Evolutionary conservation across 1,140 invertebrate species (phyloP).

Genomic region (Lysiphlebus fabarum): DNA sequence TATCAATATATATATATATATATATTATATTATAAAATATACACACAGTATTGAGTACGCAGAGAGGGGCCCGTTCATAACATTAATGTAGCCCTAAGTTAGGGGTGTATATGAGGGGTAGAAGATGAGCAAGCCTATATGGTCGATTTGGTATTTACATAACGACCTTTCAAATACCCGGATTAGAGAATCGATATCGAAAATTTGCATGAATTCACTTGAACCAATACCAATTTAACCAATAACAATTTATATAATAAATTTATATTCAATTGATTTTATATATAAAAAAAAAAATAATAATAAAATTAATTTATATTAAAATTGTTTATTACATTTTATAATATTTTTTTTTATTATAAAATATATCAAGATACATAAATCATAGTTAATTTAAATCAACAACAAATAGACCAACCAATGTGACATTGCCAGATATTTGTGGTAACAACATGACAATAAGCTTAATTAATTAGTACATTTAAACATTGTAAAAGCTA

Average conservation of each 20-base stretch:
- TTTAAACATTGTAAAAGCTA: conserved; percentile 2
- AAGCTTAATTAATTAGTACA: conserved; percentile 19
- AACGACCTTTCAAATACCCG: conserved; percentile 11
- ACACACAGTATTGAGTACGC: too few species aligned
- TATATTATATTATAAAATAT: too few species aligned
- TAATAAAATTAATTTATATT: too few species aligned
- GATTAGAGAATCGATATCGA: conserved; percentile 22
- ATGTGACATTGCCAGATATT: conserved; percentile 7
- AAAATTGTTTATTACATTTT: too few species aligned
- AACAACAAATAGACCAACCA: background rate
- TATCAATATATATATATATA: too few species aligned
- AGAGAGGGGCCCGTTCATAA: background rate
- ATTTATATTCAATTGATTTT: background rate
- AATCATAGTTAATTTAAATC: background rate
- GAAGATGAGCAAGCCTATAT: conserved; percentile 2
- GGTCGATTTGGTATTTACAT: conserved; percentile 24
- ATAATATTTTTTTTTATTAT: background rate
- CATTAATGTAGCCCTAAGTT: conserved; percentile 17
- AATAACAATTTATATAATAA: conserved; percentile 14
- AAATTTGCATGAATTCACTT: conserved; percentile 20
- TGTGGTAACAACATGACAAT: background rate
- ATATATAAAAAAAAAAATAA: conserved; percentile 15
- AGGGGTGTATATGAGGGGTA: too few species aligned
- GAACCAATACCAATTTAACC: conserved; percentile 7
- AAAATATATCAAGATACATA: too few species aligned